Evolutionary conservation across 2,888 invertebrate species (phyloP), one percentile per base, ranked within the genome.

Genomic region (Galerucella calmariensis): DNA sequence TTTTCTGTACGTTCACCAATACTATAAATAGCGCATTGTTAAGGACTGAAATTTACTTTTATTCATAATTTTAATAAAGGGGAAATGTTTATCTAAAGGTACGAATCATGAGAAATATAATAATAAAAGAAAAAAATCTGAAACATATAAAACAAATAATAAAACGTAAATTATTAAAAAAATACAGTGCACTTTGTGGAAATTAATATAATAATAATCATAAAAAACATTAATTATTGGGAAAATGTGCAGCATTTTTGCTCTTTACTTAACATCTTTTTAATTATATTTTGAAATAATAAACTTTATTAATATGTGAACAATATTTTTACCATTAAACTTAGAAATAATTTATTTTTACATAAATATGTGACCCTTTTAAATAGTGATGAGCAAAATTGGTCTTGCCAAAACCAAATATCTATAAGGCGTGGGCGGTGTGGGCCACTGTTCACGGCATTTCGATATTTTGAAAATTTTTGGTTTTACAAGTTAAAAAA

Each of bases 161-260:
- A 74, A 71, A 46, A 41, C 35, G 2, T 41, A 69, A 69, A 78
- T 74, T 74, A 61, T 69, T 75, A 70, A 63, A 76, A 75, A 75
- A 24, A 61, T 66, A 44, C 41, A 62, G 69, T 67, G 66, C 68
- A 72, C 73, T 59, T 67, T 81, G 81, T 81, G 69, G 74, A 77
- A 81, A 79, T 61, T 63, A 81, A 80, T 69, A 68, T 79, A 80
- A 81, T 59, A 44, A 16, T 72, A 80, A 75, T 78, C 56, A 81
- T 77, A 78, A 74, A 51, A 73, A 68, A 75, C 75, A 62, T 75
- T 53, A 79, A 79, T 63, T 9, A 44, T 27, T 58, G 16, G 65
- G 67, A 77, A 78, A 77, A 75, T 72, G 68, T 70, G 74, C 73
- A 73, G 74, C 35, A 20, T 9, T 10, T 46, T 66, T 2, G 56